Evolutionary conservation across 1,140 invertebrate species (phyloP), one percentile per base, ranked within the genome.

Genomic region (Anoplophora glabripennis): DNA sequence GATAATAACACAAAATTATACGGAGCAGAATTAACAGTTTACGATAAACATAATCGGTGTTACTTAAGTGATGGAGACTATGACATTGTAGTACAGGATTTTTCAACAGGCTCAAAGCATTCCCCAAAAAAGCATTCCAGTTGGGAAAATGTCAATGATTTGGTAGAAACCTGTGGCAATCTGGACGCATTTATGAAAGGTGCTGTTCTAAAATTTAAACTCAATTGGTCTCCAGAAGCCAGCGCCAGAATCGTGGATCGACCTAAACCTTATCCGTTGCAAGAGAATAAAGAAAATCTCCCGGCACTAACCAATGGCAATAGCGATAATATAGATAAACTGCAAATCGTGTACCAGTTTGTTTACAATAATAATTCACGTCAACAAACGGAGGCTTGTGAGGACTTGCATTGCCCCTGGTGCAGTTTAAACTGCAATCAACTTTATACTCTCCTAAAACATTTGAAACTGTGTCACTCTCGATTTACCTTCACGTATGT

Each of bases 401-500:
- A 93, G 68, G 93, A 96, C 78, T 80, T 96, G 10, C 86, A 90
- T 65, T 98, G 95, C 76, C 94, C 94, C 1, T 98, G 94, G 94
- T 98, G 95, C 73, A 91, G 88, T 0, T 77, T 97, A 7, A 90
- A 96, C 73, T 97, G 94, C 71, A 84, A 88, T 18, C 83, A 86
- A 47, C 78, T 97, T 1, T 96, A 96, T 76, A 89, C 91, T 0
- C 79, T 98, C 36, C 81, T 97, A 9, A 96, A 96, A 72, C 95
- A 98, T 77, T 80, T 98, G 18, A 94, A 96, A 75, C 78, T 96
- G 0, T 95, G 93, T 72, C 95, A 98, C 79, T 89, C 92, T 2
- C 81, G 95, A 68, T 97, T 97, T 74, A 89, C 90, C 59, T 97
- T 98, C 72, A 91, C 90, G 7, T 94, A 94, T 77, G 87, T 90